These are phyloP conservation scores for Bruchidius siliquastri DNA, from an alignment of 2,888 invertebrate genomes.

Conservation along the genomic window DNA sequence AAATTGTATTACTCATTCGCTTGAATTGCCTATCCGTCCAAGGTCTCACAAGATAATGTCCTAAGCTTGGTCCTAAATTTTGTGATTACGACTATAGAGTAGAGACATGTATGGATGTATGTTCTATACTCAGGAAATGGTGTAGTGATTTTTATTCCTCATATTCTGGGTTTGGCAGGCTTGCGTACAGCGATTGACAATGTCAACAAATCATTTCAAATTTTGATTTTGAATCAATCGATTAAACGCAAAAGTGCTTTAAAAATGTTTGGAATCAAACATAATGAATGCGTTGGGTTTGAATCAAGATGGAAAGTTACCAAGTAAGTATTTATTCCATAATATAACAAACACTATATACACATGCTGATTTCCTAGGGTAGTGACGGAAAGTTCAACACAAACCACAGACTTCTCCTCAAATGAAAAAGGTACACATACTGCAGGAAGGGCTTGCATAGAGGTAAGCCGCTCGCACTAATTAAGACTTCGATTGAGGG, in stretches of 20 bases:
- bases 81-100: no score
- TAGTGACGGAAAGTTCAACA: conserved; percentile 29
- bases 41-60: no score
- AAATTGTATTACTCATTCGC: no score
- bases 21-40: no score
- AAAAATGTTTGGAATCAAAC: conserved; percentile 47
- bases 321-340: conserved; percentile 34
- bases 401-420: conserved; percentile 38
- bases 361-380: conserved; percentile 25
- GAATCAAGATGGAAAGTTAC: conserved; percentile 47
- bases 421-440: conserved; percentile 34
- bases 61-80: no score
- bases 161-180: no score
- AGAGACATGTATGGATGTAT: no score
- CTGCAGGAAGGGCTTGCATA: conserved; percentile 34
- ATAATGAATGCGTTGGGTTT: conserved; percentile 50
- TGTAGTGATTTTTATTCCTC: no score
- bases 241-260: background rate
- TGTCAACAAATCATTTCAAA: conserved; percentile 11
- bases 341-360: conserved; percentile 1
- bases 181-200: no score
- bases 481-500: background rate
- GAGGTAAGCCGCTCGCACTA: conserved; percentile 22
- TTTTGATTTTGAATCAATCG: conserved; percentile 3
- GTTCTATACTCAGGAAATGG: no score